Evolutionary conservation across 2,113 vertebrate species (phyloP), one percentile per base, ranked within the genome.

Genomic region (Barnardius zonarius): DNA sequence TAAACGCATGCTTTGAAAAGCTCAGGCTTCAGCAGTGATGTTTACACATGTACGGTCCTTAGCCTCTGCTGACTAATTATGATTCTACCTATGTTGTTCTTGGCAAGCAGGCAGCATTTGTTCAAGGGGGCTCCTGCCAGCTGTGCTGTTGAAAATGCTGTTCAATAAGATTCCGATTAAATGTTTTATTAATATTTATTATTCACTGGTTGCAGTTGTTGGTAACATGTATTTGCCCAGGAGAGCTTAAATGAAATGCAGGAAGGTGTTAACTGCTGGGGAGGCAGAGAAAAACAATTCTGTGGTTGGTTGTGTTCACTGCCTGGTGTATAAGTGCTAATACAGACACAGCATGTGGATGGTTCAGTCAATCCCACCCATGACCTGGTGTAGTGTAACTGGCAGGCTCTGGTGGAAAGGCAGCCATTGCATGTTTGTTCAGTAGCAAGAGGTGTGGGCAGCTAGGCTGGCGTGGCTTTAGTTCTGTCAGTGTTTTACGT

Each of bases 181-280:
- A 90, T 35, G 17, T 41, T 91, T 94, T 87, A 92, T 95, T 94
- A 96, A 94, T 88, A 94, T 95, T 96, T 96, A 86, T 93, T 90
- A 82, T 77, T 93, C 74, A 35, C 52, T 74, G 64, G 5, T 83
- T 70, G 82, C 64, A 55, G 52, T 86, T 76, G 35, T 64, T 49
- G 46, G 70, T 77, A 63, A 70, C 22, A 2, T 37, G 37, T 27
- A 30, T 84, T 88, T 55, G 35, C 74, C 64, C 51, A 30, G 46
- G 64, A 80, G 52, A 85, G 30, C n/a, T 83, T 4, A 6, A 44
- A 90, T 75, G 52, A 86, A 75, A 73, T 41, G 20, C 67, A 70
- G 24, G 30, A 8, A 51, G 23, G 11, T 49, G 6, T 89, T 72
- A 39, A 33, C 46, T 68, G 27, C 41, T 59, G 51, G 37, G 33